phyloP scores from a whole-genome alignment of 2,888 invertebrate genomes.

The Lasioglossum lativentre region DNA sequence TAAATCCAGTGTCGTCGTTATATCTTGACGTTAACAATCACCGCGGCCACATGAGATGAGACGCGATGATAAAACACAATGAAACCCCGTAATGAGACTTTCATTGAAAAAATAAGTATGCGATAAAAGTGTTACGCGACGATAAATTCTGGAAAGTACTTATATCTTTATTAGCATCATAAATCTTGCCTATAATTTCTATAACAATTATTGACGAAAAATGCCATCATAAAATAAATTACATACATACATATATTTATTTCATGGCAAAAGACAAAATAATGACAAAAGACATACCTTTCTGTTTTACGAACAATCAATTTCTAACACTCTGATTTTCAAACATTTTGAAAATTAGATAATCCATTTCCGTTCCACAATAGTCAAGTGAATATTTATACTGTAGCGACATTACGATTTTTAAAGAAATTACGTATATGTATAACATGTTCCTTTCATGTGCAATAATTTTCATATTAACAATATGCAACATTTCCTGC shows the following conservation, averaged over 20 bases:
- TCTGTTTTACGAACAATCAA: neutral
- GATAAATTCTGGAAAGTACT: constrained; percentile 3
- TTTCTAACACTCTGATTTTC: neutral
- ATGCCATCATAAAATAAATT: constrained; percentile 13
- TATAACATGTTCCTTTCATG: no score
- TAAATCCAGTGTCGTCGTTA: neutral
- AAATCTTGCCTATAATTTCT: constrained; percentile 7
- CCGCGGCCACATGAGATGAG: no score
- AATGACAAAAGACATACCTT: neutral
- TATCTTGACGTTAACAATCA: neutral
- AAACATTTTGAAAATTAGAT: neutral
- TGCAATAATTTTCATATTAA: no score
- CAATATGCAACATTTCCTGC: no score
- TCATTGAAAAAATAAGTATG: neutral
- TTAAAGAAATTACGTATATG: neutral
- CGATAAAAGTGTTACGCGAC: constrained; percentile 4
- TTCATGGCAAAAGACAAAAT: no score
- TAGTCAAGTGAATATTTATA: neutral
- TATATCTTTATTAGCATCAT: constrained; percentile 10
- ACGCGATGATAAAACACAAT: neutral
- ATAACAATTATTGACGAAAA: constrained; percentile 1
- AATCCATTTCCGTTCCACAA: neutral
- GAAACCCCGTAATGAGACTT: neutral
- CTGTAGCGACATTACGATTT: neutral
- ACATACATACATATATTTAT: no score